Evolutionary conservation across 92 coral and sea anemone genomes (phyloP).

Genomic region (Epizoanthus ramosus): DNA sequence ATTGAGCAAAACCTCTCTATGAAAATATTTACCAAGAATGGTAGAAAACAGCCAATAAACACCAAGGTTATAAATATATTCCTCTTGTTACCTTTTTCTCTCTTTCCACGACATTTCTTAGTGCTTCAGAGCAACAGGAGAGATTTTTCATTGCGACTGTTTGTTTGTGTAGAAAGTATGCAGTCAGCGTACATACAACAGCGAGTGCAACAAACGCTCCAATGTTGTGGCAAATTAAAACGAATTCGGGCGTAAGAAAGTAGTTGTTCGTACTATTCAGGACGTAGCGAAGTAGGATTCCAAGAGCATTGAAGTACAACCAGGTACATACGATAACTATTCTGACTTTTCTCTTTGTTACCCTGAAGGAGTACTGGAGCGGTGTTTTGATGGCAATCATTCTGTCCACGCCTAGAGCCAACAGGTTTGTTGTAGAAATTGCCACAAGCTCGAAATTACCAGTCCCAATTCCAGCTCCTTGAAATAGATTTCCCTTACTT

Average conservation of each 20-base stretch:
- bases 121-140: background rate
- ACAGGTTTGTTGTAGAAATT: slow-evolving; percentile 6
- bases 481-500: background rate
- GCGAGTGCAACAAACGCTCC: background rate
- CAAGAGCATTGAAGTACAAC: background rate
- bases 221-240: background rate
- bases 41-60: slow-evolving; percentile 16
- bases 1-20: background rate
- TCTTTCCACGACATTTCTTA: slow-evolving; percentile 1
- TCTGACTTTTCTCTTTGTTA: background rate
- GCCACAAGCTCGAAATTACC: background rate
- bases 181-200: background rate
- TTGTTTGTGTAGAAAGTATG: slow-evolving; percentile 11
- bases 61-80: slow-evolving; percentile 7
- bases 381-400: slow-evolving; percentile 1
- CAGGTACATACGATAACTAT: slow-evolving; percentile 1
- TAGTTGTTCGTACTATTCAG: background rate
- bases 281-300: background rate
- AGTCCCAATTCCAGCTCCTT: background rate
- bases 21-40: background rate
- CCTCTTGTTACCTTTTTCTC: slow-evolving; percentile 25
- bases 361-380: background rate
- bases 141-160: background rate
- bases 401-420: slow-evolving; percentile 22
- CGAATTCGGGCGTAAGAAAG: background rate